Evolutionary conservation across 2,888 invertebrate species (phyloP).

Genomic region (Calliopum simillimum): DNA sequence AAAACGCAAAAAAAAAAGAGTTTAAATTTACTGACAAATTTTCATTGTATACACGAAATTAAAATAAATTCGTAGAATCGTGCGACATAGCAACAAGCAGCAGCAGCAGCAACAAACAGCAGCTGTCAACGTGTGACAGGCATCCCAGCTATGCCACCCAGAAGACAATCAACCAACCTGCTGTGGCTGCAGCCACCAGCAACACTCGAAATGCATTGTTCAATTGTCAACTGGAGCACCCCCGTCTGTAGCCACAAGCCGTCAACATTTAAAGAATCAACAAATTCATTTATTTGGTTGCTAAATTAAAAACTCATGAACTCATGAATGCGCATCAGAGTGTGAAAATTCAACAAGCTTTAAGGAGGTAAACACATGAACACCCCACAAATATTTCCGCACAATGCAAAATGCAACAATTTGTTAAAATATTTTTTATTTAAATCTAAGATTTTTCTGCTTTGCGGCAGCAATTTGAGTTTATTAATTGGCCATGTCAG

Average conservation of each 20-base stretch:
- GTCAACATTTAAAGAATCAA: not conserved
- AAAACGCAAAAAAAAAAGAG: no score
- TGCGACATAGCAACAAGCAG: not conserved
- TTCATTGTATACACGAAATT: not conserved
- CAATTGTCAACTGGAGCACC: not conserved
- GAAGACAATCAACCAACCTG: not conserved
- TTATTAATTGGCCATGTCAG: not conserved
- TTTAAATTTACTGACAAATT: not conserved
- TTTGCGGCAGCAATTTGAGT: not conserved
- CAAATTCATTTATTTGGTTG: conserved; percentile 6
- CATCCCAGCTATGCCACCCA: not conserved
- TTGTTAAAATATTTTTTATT: not conserved
- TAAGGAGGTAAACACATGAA: not conserved
- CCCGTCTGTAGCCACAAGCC: not conserved
- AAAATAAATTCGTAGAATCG: not conserved
- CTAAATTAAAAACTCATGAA: conserved; percentile 14
- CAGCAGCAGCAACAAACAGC: not conserved
- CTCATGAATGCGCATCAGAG: conserved; percentile 1
- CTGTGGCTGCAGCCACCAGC: not conserved
- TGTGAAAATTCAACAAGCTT: not conserved
- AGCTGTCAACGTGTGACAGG: conserved; percentile 10
- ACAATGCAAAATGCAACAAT: not conserved
- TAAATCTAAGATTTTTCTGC: not conserved
- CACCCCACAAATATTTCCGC: not conserved
- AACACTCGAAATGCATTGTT: not conserved